phyloP scores from a whole-genome alignment of 2,888 invertebrate genomes.

The Tolmerus cingulatus region DNA sequence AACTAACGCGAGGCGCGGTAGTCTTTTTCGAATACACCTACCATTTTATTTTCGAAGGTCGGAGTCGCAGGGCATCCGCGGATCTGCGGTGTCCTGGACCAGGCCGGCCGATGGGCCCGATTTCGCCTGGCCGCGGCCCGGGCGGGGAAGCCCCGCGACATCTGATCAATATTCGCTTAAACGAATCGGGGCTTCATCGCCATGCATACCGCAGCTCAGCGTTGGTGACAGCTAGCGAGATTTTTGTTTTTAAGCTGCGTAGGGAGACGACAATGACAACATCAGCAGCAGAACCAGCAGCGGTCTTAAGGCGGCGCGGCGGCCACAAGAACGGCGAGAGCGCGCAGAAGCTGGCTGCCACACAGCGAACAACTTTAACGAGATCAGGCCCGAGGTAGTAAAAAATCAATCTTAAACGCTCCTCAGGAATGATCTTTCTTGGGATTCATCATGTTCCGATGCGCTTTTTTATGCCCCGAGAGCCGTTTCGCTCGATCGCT shows the following conservation, averaged over 20 bases:
- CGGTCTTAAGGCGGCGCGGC: not conserved
- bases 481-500: conserved; percentile 26
- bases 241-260: conserved; percentile 43
- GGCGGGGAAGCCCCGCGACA: not conserved
- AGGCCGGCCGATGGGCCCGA: not conserved
- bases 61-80: not conserved
- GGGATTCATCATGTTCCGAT: conserved; percentile 44
- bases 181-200: conserved; percentile 43
- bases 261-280: conserved; percentile 46
- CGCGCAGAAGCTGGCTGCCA: conserved; percentile 39
- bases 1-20: conserved; percentile 12
- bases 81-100: not conserved
- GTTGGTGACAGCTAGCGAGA: conserved; percentile 47
- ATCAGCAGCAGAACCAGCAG: conserved; percentile 16
- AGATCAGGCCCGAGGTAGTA: conserved; percentile 35
- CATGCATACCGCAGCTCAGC: conserved; percentile 43
- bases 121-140: not conserved
- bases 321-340: conserved; percentile 11
- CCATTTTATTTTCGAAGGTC: conserved; percentile 39
- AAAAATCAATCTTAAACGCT: conserved; percentile 46
- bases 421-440: conserved; percentile 44
- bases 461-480: conserved; percentile 21
- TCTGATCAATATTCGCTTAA: conserved; percentile 40
- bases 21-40: conserved; percentile 34
- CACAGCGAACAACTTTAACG: conserved; percentile 40